A percentile compares a stretch with the other conserved stretches of the same genome.
phyloP scores from a whole-genome alignment of 64 coral and sea anemone genomes.

The Pachyseris speciosa region DNA sequence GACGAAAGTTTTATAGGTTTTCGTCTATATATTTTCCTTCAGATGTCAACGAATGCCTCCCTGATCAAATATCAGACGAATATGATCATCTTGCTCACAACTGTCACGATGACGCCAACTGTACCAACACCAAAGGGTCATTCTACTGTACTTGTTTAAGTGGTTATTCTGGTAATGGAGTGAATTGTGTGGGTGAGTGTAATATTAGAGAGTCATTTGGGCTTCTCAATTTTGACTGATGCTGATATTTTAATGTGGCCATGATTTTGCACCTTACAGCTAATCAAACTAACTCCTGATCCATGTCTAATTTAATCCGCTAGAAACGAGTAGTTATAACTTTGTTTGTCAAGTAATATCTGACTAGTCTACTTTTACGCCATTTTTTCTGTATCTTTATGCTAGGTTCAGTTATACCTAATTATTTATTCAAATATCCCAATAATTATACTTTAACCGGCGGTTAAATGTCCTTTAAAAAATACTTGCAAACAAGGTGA shows the following conservation, averaged over 20 bases:
- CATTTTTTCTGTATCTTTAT: too few species aligned
- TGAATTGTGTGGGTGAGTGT: slow-evolving; percentile 55
- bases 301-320: not conserved
- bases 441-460: too few species aligned
- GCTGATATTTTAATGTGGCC: not conserved
- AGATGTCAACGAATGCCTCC: slow-evolving; percentile 71
- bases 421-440: too few species aligned
- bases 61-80: slow-evolving; percentile 33
- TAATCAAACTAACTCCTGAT: slow-evolving; percentile 16
- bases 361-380: too few species aligned
- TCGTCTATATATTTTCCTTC: not conserved
- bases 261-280: not conserved
- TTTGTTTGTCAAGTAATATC: too few species aligned
- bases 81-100: slow-evolving; percentile 65
- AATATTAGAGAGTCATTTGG: not conserved
- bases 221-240: not conserved
- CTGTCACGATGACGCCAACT: slow-evolving; percentile 71
- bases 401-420: too few species aligned
- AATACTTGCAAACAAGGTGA: too few species aligned
- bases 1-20: not conserved
- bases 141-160: slow-evolving; percentile 62
- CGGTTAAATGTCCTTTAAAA: too few species aligned
- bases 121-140: slow-evolving; percentile 69
- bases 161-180: slow-evolving; percentile 75
- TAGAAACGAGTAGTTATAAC: not conserved